These are phyloP conservation scores for Synanthedon tipuliformis DNA, from an alignment of 2,888 invertebrate genomes.

Conservation along the genomic window DNA sequence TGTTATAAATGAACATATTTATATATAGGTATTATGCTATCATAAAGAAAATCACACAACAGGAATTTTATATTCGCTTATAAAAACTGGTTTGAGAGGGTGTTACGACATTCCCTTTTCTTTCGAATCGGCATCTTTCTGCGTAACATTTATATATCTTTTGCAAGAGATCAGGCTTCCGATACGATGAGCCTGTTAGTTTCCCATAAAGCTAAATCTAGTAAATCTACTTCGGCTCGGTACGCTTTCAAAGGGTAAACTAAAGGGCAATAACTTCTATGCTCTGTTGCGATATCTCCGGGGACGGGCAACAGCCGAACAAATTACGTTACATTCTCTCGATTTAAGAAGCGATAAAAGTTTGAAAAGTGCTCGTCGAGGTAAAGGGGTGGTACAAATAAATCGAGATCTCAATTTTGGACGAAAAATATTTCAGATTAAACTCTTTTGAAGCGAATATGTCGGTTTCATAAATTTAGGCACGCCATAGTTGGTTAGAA, in stretches of 20 bases:
- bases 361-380: slow-evolving; percentile 20
- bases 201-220: slow-evolving; percentile 32
- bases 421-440: neutral
- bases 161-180: slow-evolving; percentile 11
- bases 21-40: no score
- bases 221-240: slow-evolving; percentile 27
- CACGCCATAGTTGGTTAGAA: no score
- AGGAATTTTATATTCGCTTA: neutral
- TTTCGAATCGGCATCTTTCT: slow-evolving; percentile 13
- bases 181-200: slow-evolving; percentile 26
- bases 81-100: slow-evolving; percentile 6
- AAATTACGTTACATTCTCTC: slow-evolving; percentile 30
- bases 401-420: neutral
- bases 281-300: slow-evolving; percentile 27
- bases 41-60: no score
- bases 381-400: neutral
- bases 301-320: slow-evolving; percentile 23
- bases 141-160: slow-evolving; percentile 12
- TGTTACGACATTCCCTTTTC: slow-evolving; percentile 8
- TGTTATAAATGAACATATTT: no score
- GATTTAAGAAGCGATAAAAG: slow-evolving; percentile 32
- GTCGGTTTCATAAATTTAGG: no score
- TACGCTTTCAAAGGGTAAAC: slow-evolving; percentile 31
- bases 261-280: slow-evolving; percentile 30
- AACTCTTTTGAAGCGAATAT: neutral